These are phyloP conservation scores for Coccyzus lansbergi DNA, from an alignment of 2,797 vertebrate genomes.

Conservation along the genomic window DNA sequence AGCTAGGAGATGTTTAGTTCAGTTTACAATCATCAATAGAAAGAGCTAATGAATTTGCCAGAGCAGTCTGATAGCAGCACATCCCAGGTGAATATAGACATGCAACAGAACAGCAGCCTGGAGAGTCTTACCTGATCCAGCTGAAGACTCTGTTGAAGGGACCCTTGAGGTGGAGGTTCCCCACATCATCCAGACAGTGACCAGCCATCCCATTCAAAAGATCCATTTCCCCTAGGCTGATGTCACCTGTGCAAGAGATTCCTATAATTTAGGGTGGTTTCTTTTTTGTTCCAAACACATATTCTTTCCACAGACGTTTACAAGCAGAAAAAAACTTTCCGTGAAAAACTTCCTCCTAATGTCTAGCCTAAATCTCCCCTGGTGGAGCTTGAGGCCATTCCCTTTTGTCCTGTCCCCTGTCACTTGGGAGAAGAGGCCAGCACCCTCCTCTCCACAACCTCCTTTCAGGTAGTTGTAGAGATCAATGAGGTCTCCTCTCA, in stretches of 20 bases:
- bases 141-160: background rate
- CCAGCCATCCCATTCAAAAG: accelerated
- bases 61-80: background rate
- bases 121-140: background rate
- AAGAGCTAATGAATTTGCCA: background rate
- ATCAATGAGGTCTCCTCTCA: too few species aligned
- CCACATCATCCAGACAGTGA: background rate
- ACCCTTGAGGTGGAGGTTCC: background rate
- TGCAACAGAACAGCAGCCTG: background rate
- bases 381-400: too few species aligned
- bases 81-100: background rate
- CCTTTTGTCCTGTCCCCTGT: too few species aligned
- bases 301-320: background rate
- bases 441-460: too few species aligned
- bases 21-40: background rate
- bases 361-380: too few species aligned
- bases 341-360: too few species aligned
- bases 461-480: too few species aligned
- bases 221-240: background rate
- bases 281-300: background rate
- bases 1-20: background rate
- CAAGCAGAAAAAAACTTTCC: background rate
- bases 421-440: too few species aligned
- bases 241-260: background rate
- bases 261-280: background rate